These are phyloP conservation scores for Lordiphosa stackelbergi DNA, from an alignment of 1,140 invertebrate genomes.

Conservation along the genomic window DNA sequence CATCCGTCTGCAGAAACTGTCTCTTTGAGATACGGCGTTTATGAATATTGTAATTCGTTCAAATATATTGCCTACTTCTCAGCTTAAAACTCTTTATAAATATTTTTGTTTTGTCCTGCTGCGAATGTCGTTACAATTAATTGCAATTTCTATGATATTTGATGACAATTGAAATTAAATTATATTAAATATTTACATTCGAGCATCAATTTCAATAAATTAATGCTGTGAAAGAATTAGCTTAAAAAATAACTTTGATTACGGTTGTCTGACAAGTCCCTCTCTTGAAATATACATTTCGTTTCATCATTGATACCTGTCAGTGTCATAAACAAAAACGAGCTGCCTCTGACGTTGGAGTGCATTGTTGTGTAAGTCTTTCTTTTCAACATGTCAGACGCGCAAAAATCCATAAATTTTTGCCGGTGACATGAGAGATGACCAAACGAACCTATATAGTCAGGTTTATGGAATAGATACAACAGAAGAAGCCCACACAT, in stretches of 20 bases:
- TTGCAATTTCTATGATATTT: conserved; percentile 1
- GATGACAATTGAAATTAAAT: too few relatives aligned
- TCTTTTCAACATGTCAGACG: conserved; percentile 9
- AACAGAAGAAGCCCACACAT: conserved; percentile 14
- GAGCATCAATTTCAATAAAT: too few relatives aligned
- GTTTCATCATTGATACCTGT: conserved; percentile 14
- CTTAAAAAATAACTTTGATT: conserved; percentile 21
- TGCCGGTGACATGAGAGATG: conserved; percentile 56
- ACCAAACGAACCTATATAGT: conserved; percentile 7
- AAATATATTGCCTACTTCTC: conserved; percentile 40
- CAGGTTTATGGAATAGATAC: conserved; percentile 3
- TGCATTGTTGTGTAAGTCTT: conserved; percentile 10
- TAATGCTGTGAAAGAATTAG: too few relatives aligned
- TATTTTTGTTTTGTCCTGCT: too few relatives aligned
- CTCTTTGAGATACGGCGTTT: too few relatives aligned
- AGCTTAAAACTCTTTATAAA: neutral
- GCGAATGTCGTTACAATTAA: neutral
- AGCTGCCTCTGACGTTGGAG: conserved; percentile 9
- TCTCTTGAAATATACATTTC: neutral
- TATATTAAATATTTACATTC: neutral
- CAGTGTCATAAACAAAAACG: conserved; percentile 16
- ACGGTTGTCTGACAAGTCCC: conserved; percentile 14
- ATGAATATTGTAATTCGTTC: too few relatives aligned
- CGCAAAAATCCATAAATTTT: conserved; percentile 51
- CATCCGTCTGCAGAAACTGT: too few relatives aligned